A percentile compares a stretch with the other conserved stretches of the same genome.
Evolutionary conservation across 1,140 invertebrate species (phyloP).

Genomic region (Hyposmocoma kahamanoa): DNA sequence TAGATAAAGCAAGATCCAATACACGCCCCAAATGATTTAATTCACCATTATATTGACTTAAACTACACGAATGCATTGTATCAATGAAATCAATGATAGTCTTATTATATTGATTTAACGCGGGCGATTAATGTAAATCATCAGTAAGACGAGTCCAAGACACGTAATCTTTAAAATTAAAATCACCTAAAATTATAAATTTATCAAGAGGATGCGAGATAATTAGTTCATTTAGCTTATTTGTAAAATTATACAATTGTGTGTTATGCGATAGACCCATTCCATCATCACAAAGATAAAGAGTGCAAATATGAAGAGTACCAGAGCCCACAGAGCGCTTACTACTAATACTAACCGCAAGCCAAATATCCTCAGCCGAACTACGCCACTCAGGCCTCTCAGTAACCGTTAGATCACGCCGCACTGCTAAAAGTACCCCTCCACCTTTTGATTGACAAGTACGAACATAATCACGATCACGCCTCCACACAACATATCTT

Average conservation of each 20-base stretch:
- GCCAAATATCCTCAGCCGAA: slow-evolving; percentile 10
- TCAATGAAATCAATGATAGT: neutral
- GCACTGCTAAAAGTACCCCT: slow-evolving; percentile 10
- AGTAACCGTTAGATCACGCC: neutral
- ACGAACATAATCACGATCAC: slow-evolving; percentile 3
- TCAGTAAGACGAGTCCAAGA: neutral
- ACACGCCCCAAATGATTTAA: neutral
- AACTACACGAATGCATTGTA: neutral
- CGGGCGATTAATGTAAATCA: neutral
- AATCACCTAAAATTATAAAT: neutral
- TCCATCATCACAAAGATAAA: neutral
- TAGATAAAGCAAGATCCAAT: neutral
- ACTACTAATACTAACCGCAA: neutral
- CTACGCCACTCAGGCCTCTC: neutral
- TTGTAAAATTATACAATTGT: neutral
- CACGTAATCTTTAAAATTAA: neutral
- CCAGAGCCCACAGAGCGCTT: neutral
- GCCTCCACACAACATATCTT: slow-evolving; percentile 7
- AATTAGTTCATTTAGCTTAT: neutral
- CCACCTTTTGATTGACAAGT: slow-evolving; percentile 8
- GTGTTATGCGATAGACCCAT: neutral
- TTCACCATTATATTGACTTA: neutral
- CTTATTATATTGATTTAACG: neutral
- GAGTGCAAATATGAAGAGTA: neutral
- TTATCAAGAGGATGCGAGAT: neutral